Conservation (phyloP, 1,140 invertebrate species). For the Pomacea maculata region DNA sequence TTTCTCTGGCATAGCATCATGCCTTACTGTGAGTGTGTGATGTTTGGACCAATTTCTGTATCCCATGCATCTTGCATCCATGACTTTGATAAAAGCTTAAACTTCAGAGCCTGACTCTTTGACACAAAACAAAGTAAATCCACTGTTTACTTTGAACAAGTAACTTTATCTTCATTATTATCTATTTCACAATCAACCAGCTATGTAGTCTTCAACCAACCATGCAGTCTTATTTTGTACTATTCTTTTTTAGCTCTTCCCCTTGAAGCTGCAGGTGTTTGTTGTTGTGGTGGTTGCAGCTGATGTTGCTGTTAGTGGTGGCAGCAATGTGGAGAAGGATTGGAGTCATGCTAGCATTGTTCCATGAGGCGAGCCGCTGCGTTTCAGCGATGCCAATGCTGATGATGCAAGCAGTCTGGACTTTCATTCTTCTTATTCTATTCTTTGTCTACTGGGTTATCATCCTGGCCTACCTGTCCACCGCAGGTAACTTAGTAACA, state of each 20-base stretch:
- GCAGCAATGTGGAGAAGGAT: slow-evolving; percentile 83
- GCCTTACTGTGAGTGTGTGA: slow-evolving; percentile 55
- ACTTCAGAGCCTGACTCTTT: too few relatives aligned
- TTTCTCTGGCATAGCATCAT: slow-evolving; percentile 87
- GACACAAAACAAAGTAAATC: too few relatives aligned
- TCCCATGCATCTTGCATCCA: neutral
- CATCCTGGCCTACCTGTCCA: slow-evolving; percentile 78
- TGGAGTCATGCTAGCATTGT: slow-evolving; percentile 81
- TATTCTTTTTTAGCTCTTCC: too few relatives aligned
- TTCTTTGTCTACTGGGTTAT: slow-evolving; percentile 88
- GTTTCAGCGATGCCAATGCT: slow-evolving; percentile 84
- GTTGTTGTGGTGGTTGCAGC: slow-evolving; percentile 68
- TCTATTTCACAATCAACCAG: too few relatives aligned
- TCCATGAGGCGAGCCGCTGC: slow-evolving; percentile 87
- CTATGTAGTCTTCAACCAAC: too few relatives aligned
- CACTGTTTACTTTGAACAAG: too few relatives aligned
- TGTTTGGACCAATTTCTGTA: neutral
- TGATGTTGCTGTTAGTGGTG: slow-evolving; percentile 82
- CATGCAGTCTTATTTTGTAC: too few relatives aligned
- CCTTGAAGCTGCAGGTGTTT: too few relatives aligned
- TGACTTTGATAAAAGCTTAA: too few relatives aligned
- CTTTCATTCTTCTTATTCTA: slow-evolving; percentile 79
- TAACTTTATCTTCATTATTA: too few relatives aligned
- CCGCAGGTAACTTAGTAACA: slow-evolving; percentile 64
- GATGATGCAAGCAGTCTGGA: slow-evolving; percentile 86